Evolutionary conservation across 35 echinoderm and acorn worm species (phyloP).

Genomic region (Eucidaris tribuloides): DNA sequence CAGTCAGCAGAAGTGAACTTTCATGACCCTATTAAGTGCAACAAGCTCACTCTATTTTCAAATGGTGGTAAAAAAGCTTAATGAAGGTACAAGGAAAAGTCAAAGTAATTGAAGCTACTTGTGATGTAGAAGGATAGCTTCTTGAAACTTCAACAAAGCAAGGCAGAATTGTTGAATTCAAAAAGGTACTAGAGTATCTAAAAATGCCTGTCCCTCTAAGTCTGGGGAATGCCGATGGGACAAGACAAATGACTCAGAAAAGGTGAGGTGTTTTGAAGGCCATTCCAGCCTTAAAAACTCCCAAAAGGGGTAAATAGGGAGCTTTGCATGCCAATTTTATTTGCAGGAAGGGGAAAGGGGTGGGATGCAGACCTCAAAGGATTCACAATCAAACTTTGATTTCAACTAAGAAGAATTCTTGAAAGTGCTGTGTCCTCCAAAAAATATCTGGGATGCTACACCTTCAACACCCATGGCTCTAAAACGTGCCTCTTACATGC

Average conservation of each 20-base stretch:
- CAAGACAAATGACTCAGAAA: background rate
- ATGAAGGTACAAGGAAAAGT: background rate
- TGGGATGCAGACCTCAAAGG: no score
- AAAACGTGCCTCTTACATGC: no score
- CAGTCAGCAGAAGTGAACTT: background rate
- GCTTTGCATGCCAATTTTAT: no score
- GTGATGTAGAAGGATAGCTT: background rate
- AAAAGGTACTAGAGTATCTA: background rate
- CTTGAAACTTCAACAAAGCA: constrained; percentile 10
- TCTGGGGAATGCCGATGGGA: background rate
- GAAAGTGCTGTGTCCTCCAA: no score
- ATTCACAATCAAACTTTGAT: no score
- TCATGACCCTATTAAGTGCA: background rate
- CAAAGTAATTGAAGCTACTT: background rate
- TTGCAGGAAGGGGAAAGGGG: no score
- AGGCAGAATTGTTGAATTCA: background rate
- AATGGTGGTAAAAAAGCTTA: background rate
- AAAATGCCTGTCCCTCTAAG: background rate
- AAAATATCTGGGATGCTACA: no score
- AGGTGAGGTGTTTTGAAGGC: no score
- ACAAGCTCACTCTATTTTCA: background rate
- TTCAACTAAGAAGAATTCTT: no score
- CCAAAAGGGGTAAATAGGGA: no score
- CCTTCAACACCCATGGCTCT: no score
- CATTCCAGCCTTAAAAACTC: no score